Conservation (phyloP, 2,888 invertebrate species). For the Baronia brevicornis region DNA sequence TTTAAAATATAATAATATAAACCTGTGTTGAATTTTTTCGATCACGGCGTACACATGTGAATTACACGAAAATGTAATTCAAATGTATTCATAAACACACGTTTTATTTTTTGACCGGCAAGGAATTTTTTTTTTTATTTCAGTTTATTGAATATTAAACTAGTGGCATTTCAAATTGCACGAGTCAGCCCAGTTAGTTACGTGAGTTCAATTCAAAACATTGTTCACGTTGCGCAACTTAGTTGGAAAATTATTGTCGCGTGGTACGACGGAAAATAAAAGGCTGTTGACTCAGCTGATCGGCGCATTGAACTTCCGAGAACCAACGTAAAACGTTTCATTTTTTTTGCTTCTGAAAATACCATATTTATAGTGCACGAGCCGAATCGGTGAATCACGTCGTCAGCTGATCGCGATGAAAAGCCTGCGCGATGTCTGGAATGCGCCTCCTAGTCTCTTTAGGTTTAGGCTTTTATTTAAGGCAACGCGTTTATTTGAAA, state of each 20-base stretch:
- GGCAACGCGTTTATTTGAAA: conserved; percentile 6
- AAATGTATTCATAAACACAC: no score
- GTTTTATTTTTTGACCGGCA: no score
- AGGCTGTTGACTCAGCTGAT: conserved; percentile 61
- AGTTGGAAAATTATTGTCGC: conserved; percentile 40
- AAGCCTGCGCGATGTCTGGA: conserved; percentile 15
- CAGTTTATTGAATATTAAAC: neutral
- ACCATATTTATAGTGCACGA: conserved; percentile 26
- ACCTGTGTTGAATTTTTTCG: neutral
- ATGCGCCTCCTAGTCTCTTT: conserved; percentile 8
- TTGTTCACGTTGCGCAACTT: conserved; percentile 41
- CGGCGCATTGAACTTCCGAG: conserved; percentile 59
- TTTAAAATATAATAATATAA: no score
- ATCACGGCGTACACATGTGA: neutral
- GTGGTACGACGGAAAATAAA: conserved; percentile 35
- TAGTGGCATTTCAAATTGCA: neutral
- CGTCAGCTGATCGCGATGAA: conserved; percentile 28
- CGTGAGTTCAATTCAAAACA: conserved; percentile 41
- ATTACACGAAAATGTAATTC: conserved; percentile 1
- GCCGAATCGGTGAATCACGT: conserved; percentile 28
- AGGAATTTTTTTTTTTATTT: no score
- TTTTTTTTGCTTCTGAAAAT: conserved; percentile 30
- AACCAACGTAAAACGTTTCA: conserved; percentile 34
- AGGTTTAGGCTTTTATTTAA: conserved; percentile 12
- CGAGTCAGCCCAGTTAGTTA: conserved; percentile 16